phyloP scores from a whole-genome alignment of 2,888 invertebrate species.

The Lepeophtheirus nordmannii region DNA sequence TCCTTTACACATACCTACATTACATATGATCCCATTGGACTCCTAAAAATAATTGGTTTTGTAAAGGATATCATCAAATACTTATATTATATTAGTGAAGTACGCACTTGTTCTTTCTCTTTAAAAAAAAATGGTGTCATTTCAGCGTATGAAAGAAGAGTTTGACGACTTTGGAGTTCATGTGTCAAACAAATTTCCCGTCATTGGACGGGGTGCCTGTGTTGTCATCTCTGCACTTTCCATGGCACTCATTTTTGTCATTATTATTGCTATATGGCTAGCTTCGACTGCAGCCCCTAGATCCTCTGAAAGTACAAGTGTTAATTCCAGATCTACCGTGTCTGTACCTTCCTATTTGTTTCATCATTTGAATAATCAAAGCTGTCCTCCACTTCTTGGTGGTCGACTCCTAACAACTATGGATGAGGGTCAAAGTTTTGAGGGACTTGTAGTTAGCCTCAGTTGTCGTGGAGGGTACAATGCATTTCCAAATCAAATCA shows the following conservation, averaged over 20 bases:
- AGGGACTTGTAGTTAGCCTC: conserved; percentile 18
- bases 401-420: conserved; percentile 14
- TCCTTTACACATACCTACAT: too few species aligned
- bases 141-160: conserved; percentile 24
- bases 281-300: not conserved
- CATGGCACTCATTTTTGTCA: not conserved
- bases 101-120: not conserved
- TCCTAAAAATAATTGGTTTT: not conserved
- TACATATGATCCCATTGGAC: too few species aligned
- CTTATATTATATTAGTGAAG: not conserved
- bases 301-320: not conserved
- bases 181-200: conserved; percentile 2
- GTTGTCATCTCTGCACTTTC: not conserved
- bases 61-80: not conserved
- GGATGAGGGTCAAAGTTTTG: conserved; percentile 23
- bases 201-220: not conserved
- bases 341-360: too few species aligned
- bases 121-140: conserved; percentile 19
- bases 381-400: conserved; percentile 12
- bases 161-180: conserved; percentile 18
- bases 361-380: too few species aligned
- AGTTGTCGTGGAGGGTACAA: conserved; percentile 13
- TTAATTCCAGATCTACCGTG: too few species aligned
- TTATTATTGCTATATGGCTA: conserved; percentile 2
- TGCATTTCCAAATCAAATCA: conserved; percentile 16